Evolutionary conservation across 2,113 vertebrate genomes (phyloP), one percentile per base, ranked within the genome.

Genomic region (Calyptomena viridis): DNA sequence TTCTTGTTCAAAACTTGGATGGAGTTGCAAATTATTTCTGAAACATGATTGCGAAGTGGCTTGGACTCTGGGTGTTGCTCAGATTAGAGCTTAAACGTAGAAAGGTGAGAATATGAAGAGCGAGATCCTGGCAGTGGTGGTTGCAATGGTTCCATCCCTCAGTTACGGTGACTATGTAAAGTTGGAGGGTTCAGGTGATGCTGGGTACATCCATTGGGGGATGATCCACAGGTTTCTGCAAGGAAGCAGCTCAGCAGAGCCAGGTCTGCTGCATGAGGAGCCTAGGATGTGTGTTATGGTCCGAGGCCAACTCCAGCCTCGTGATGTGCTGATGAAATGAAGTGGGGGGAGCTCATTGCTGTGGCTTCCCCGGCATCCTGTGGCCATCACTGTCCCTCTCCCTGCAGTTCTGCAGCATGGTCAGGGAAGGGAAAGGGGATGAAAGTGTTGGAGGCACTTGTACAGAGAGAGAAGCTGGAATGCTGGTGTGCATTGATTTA

Each of bases 111-210:
- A 28, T 64, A 82, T 76, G 37, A 87, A 11, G 83, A 67, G 74
- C 0, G 1, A 17, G 82, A 76, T 67, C 58, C 17, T 1, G 4
- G 44, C 2, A 5, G 18, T 4, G 58, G 62, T 22, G 81, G 69
- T 9, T 64, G 62, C 31, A 8, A 68, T 1, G 44, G 60, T 55
- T 37, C 9, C 25, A 7, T 47, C 20, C 72, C 64, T 42, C 25
- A 0, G 12, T 3, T 13, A 2, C 46, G 2, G 59, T 6, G 39
- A 1, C 49, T 24, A 1, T 0, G 1, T 3, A 2, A 31, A 49
- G 74, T 11, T 2, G 2, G 14, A 66, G 79, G 35, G 50, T 64
- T 63, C 37, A 0, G 59, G 31, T 1, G 21, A 4, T 5, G 31
- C 42, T 11, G 47, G 50, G 7, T 14, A 13, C 5, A 0, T 28